phyloP scores from a whole-genome alignment of 1,140 invertebrate genomes.

The Parasteatoda tepidariorum region DNA sequence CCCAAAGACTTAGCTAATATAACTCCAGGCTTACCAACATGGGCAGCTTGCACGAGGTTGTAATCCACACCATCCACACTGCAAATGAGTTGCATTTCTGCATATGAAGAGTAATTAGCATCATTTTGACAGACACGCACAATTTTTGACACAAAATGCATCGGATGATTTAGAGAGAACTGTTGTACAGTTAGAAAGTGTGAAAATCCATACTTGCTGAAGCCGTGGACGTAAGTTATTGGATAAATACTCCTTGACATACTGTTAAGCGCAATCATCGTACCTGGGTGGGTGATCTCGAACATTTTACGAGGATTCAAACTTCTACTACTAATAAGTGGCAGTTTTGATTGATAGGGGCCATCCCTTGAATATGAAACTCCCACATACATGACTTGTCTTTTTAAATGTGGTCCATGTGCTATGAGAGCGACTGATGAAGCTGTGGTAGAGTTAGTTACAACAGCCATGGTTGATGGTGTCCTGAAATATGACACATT shows the following conservation, averaged over 20 bases:
- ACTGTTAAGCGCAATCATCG: constrained; percentile 90
- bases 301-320: constrained; percentile 87
- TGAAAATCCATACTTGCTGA: constrained; percentile 93
- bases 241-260: constrained; percentile 88
- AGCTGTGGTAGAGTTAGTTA: constrained; percentile 92
- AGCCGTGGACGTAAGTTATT: constrained; percentile 97
- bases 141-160: constrained; percentile 90
- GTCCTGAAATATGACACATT: constrained; percentile 86
- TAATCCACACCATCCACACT: constrained; percentile 76
- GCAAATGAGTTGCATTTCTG: constrained; percentile 80
- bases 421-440: constrained; percentile 98
- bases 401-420: constrained; percentile 84
- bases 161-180: constrained; percentile 76
- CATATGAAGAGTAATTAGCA: constrained; percentile 96
- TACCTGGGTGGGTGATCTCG: constrained; percentile 90
- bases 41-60: constrained; percentile 93
- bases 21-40: constrained; percentile 90
- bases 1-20: constrained; percentile 87
- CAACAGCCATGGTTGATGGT: constrained; percentile 86
- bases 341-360: constrained; percentile 92
- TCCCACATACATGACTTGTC: constrained; percentile 96
- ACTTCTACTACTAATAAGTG: constrained; percentile 93
- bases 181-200: constrained; percentile 97
- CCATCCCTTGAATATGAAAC: constrained; percentile 94
- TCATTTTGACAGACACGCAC: constrained; percentile 96